Evolutionary conservation across 37 sponge, comb jelly and placozoan species (phyloP), one percentile per base, ranked within the genome.

Genomic region (Haliclona indistincta): DNA sequence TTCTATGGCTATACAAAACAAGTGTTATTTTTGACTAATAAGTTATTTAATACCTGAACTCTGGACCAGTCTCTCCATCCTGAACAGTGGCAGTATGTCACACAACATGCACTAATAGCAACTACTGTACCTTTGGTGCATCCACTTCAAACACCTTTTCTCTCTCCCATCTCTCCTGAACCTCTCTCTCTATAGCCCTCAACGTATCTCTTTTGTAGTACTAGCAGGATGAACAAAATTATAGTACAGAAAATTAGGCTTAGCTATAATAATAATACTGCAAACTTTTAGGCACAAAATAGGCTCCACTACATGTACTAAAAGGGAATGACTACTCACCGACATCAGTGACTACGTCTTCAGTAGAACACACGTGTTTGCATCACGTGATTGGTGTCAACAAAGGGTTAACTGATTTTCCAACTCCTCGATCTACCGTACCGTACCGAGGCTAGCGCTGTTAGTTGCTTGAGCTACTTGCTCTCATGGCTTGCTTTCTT

Each of bases 151-250:
- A 95, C 3, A 80, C 42, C 26, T 77, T 84, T 43, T 99, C 94
- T 43, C 64, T 40, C 72, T 93, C 87, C 99, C 99, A 99, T 82
- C 67, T 84, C 37, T 52, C 49, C 74, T 99, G 99, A 17, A 92
- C 70, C 64, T 74, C 79, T 42, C 34, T 78, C 84, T 99, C 99
- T 43, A 95, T 95, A 25, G 79, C 78, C 39, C 85, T 67, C 13
- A 99, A 68, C n/a, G 83, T 72, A 43, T 99, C 89, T 36, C 83
- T 58, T 80, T 99, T 99, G 6, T 77, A 85, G 66, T 85, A 90
- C 79, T 91, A 86, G 19, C 29, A 23, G 19, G 6, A 65, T 37
- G 30, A 0, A 37, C 13, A 58, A n/a, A 58, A 20, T n/a, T 6
- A 58, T 6, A 25, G n/a, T n/a, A n/a, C n/a, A n/a, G n/a, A n/a